phyloP scores from a whole-genome alignment of 2,797 vertebrate genomes.

The Cyclura pinguis region DNA sequence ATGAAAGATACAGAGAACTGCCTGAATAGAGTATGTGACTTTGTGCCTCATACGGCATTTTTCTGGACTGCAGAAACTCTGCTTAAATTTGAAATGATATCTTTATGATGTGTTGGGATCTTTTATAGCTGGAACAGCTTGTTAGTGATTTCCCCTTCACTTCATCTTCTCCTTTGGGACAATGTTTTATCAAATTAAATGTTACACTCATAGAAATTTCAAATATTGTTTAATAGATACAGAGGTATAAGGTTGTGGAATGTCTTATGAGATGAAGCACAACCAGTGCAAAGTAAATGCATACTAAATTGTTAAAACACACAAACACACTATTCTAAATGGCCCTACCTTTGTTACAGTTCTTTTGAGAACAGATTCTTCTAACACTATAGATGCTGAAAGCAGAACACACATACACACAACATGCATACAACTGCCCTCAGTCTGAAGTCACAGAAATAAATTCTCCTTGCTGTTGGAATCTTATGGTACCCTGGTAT shows the following conservation, averaged over 20 bases:
- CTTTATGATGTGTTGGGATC: background rate
- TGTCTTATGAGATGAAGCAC: background rate
- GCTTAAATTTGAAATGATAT: background rate
- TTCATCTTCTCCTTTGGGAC: background rate
- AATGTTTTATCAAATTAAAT: conserved; percentile 22
- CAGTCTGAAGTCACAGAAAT: background rate
- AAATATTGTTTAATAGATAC: background rate
- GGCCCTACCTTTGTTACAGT: background rate
- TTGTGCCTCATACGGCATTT: background rate
- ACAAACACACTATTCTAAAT: background rate
- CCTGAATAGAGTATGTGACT: background rate
- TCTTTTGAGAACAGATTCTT: background rate
- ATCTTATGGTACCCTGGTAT: too few species aligned
- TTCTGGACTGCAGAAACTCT: background rate
- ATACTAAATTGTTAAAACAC: background rate
- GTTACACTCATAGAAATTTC: background rate
- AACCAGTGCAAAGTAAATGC: background rate
- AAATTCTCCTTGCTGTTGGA: background rate
- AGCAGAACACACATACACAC: background rate
- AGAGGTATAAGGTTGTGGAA: background rate
- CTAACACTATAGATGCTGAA: background rate
- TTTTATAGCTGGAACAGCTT: conserved; percentile 5
- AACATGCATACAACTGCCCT: too few species aligned
- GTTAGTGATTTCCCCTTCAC: background rate
- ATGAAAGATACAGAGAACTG: background rate